A percentile compares a stretch with the other conserved stretches of the same genome.
phyloP scores from a whole-genome alignment of 2,888 invertebrate species.

The Dusona sp. region DNA sequence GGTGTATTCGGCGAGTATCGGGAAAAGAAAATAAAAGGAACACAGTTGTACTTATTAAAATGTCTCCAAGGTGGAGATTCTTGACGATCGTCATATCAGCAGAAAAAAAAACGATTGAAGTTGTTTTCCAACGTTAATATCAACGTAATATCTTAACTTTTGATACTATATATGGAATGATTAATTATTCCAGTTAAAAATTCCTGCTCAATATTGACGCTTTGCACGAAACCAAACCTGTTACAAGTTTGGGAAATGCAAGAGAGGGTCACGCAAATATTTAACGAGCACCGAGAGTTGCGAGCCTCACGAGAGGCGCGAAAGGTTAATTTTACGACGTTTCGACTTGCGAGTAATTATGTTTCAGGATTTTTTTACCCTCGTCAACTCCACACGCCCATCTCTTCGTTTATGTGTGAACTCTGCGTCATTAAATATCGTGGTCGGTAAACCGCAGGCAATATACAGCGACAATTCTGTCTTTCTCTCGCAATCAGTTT shows the following conservation, averaged over 20 bases:
- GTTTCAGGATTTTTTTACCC: background rate
- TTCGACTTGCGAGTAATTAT: constrained; percentile 21
- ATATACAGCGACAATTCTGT: constrained; percentile 37
- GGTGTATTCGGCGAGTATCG: constrained; percentile 14
- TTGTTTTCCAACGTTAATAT: background rate
- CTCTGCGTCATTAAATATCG: constrained; percentile 46
- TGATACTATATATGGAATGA: background rate
- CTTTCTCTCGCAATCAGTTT: constrained; percentile 32
- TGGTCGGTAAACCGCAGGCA: constrained; percentile 32
- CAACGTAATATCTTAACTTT: background rate
- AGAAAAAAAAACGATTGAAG: background rate
- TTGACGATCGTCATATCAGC: background rate
- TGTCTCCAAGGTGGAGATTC: background rate
- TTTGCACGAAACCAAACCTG: background rate
- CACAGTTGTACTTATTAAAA: background rate
- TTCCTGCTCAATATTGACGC: background rate
- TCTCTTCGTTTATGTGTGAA: constrained; percentile 7
- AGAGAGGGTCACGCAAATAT: background rate
- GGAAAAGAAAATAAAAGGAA: background rate
- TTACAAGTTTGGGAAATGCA: background rate
- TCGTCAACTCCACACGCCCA: constrained; percentile 2
- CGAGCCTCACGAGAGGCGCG: constrained; percentile 2
- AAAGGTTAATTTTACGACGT: constrained; percentile 33
- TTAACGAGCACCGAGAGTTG: constrained; percentile 14
- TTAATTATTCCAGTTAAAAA: background rate